Evolutionary conservation across 2,797 vertebrate species (phyloP).

Genomic region (Selene dorsalis): DNA sequence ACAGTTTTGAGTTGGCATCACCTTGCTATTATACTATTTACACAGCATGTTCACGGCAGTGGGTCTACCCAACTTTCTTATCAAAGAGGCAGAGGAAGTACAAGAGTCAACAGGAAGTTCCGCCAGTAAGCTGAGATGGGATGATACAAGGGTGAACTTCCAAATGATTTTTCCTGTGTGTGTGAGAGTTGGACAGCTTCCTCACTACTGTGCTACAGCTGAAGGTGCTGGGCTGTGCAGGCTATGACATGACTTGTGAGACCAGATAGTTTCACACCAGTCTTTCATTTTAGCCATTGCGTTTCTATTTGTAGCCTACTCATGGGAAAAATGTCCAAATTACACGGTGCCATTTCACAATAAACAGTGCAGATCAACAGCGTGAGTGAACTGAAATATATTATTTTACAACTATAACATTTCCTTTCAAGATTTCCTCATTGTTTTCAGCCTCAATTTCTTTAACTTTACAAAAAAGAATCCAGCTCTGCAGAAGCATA

Average conservation of each 20-base stretch:
- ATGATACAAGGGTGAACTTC: conserved; percentile 78
- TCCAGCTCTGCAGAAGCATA: background rate
- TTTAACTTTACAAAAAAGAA: background rate
- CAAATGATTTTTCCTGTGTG: conserved; percentile 80
- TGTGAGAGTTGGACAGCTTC: conserved; percentile 67
- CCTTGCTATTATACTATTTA: conserved; percentile 69
- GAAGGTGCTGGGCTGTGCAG: conserved; percentile 23
- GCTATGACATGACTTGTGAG: conserved; percentile 25
- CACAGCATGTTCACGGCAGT: conserved; percentile 68
- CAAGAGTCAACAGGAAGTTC: conserved; percentile 85
- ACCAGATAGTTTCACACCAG: conserved; percentile 23
- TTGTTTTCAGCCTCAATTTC: background rate
- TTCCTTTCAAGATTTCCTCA: background rate
- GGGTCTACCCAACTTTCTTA: conserved; percentile 84
- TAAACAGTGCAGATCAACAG: background rate
- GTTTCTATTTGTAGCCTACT: background rate
- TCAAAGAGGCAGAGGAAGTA: conserved; percentile 86
- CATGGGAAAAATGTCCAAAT: background rate
- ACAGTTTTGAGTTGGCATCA: conserved; percentile 64
- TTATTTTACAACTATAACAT: background rate
- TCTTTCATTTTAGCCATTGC: conserved; percentile 5
- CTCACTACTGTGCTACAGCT: conserved; percentile 49
- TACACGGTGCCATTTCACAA: background rate
- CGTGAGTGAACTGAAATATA: background rate
- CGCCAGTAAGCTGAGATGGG: conserved; percentile 82